Base-by-base conservation (phyloP, 2,888 invertebrate genomes). In the Trachelus stipa region DNA sequence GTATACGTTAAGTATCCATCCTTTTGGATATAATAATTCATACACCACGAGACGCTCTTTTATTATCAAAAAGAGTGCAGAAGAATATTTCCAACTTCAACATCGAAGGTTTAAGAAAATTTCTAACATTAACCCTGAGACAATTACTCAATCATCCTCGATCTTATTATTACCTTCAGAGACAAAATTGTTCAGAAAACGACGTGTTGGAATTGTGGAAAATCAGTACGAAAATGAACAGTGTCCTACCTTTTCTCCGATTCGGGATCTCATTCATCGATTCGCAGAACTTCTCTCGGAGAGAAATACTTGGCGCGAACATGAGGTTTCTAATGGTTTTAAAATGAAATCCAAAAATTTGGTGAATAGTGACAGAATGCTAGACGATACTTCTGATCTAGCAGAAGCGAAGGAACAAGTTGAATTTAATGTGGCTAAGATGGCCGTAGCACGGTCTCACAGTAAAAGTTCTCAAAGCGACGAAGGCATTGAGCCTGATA, bases 401-500 rank as follows among this genome's bases (percentile, higher is more conserved):
- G 82, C 79, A 68, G 89, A 88, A 77, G 86, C 83, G 34, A 86
- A 86, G 79, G 89, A 90, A 78, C 85, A 81, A 40, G 87, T 88
- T 83, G 89, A 89, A 77, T 90, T 89, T 74, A 87, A 88, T 74
- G 79, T 85, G 6, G 83, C 81, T n/a, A 85, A 84, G 79, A 83
- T 88, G 83, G 85, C 88, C 37, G 78, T 83, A 69, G 84, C 86
- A 1, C 80, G 90, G 11, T 83, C 83, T 0, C 81, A 88, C 1
- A 90, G 87, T 80, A 89, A 87, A 68, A 90, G 90, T 68, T 89
- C 90, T 4, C 85, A 88, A 37, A 91, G 87, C 79, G 91, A 91
- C 82, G 91, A 91, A 78, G 91, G 91, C 35, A 91, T 91, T 79
- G 90, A 91, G 79, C 79, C 89, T 2, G 90, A 90, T 76, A 56